phyloP scores from a whole-genome alignment of 2,797 vertebrate genomes.

The Enteromius trimaculatus region DNA sequence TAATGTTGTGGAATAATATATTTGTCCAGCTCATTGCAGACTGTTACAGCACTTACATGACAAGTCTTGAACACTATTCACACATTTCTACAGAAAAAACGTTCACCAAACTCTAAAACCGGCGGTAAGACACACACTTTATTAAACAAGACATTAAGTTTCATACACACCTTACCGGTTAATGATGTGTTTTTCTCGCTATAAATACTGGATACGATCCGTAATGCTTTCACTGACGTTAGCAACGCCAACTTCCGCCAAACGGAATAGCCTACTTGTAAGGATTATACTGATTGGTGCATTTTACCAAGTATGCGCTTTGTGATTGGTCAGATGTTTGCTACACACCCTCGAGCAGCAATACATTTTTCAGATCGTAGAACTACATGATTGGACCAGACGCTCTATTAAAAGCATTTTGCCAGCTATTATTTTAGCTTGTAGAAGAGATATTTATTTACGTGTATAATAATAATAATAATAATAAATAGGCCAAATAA shows the following conservation, averaged over 20 bases:
- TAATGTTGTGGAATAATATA: background rate
- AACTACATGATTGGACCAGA: constrained; percentile 35
- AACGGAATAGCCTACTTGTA: background rate
- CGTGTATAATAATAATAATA: background rate
- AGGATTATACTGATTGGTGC: background rate
- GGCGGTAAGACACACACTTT: background rate
- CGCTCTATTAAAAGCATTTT: background rate
- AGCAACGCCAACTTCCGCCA: constrained; percentile 34
- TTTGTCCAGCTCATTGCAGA: background rate
- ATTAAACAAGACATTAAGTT: background rate
- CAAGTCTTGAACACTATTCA: background rate
- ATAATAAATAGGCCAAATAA: too few species aligned
- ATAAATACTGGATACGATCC: background rate
- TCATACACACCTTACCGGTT: background rate
- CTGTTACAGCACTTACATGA: background rate
- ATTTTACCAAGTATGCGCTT: background rate
- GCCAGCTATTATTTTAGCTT: background rate
- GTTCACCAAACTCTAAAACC: background rate
- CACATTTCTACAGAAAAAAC: background rate
- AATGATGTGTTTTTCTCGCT: background rate
- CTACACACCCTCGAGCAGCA: background rate
- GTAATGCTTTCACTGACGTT: background rate
- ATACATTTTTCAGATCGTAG: constrained; percentile 31
- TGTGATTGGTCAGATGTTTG: constrained; percentile 35
- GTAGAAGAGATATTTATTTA: background rate